phyloP scores from a whole-genome alignment of 2,113 vertebrate genomes.

The Octodon degus region DNA sequence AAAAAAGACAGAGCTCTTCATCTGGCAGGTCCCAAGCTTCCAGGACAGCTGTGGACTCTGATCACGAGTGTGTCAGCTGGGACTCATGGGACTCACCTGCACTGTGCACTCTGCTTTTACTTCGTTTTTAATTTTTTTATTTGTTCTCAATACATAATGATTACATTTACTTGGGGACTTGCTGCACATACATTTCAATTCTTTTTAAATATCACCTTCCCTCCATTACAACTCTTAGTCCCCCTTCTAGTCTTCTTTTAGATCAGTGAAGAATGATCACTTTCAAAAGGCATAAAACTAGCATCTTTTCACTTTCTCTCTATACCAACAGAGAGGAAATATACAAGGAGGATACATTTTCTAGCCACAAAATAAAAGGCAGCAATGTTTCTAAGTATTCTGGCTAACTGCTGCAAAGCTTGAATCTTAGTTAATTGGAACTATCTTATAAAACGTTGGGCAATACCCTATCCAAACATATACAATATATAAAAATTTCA shows the following conservation, averaged over 20 bases:
- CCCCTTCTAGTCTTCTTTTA: background rate
- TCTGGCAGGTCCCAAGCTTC: background rate
- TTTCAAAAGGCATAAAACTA: background rate
- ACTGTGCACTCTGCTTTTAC: background rate
- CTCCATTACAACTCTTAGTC: background rate
- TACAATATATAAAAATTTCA: background rate
- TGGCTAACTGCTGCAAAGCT: background rate
- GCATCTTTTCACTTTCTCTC: background rate
- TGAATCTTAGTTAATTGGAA: background rate
- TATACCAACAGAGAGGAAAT: background rate
- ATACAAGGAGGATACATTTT: background rate
- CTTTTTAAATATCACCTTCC: background rate
- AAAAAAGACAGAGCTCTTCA: background rate
- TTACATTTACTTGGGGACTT: background rate
- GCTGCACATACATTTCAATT: background rate
- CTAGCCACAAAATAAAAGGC: background rate
- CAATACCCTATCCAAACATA: background rate
- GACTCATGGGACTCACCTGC: background rate
- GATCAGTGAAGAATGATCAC: background rate
- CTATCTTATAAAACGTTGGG: background rate
- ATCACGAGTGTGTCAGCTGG: background rate
- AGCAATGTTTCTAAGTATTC: background rate
- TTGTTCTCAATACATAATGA: background rate
- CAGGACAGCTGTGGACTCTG: background rate
- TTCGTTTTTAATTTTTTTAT: background rate